phyloP scores from a whole-genome alignment of 2,888 invertebrate species.

The Drosophila rubida region DNA sequence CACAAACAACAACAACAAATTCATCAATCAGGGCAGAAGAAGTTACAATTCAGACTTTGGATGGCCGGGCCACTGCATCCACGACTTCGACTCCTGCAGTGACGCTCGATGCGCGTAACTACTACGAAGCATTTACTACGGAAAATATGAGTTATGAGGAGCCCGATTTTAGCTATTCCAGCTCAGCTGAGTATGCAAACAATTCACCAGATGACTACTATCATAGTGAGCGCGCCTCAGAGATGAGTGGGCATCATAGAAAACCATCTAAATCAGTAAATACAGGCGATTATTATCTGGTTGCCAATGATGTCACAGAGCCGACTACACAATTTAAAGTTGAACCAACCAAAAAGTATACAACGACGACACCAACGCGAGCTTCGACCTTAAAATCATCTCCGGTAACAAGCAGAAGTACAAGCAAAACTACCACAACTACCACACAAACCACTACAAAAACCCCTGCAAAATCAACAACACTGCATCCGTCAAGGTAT shows the following conservation, averaged over 20 bases:
- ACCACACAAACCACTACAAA: slow-evolving; percentile 72
- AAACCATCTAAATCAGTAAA: slow-evolving; percentile 48
- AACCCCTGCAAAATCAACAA: slow-evolving; percentile 47
- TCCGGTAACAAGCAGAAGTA: slow-evolving; percentile 59
- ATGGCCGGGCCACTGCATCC: slow-evolving; percentile 42
- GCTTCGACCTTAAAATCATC: slow-evolving; percentile 37
- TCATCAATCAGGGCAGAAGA: slow-evolving; percentile 69
- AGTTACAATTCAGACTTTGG: slow-evolving; percentile 71
- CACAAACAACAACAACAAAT: slow-evolving; percentile 37
- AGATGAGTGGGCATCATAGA: slow-evolving; percentile 17
- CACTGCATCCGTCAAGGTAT: slow-evolving; percentile 59
- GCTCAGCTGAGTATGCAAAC: slow-evolving; percentile 58
- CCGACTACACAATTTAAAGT: slow-evolving; percentile 13
- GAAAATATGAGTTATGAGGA: slow-evolving; percentile 38
- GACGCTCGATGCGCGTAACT: slow-evolving; percentile 64
- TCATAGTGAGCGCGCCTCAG: slow-evolving; percentile 44
- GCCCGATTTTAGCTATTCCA: slow-evolving; percentile 67
- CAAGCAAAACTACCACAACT: slow-evolving; percentile 58
- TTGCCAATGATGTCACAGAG: slow-evolving; percentile 62
- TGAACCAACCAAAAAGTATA: slow-evolving; percentile 33
- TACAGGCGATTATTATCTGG: slow-evolving; percentile 73
- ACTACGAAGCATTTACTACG: slow-evolving; percentile 70
- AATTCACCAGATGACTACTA: slow-evolving; percentile 62
- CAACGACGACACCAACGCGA: slow-evolving; percentile 75
- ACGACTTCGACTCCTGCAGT: slow-evolving; percentile 55